Evolutionary conservation across 2,888 invertebrate genomes (phyloP).

Genomic region (Psylliodes chrysocephalus): DNA sequence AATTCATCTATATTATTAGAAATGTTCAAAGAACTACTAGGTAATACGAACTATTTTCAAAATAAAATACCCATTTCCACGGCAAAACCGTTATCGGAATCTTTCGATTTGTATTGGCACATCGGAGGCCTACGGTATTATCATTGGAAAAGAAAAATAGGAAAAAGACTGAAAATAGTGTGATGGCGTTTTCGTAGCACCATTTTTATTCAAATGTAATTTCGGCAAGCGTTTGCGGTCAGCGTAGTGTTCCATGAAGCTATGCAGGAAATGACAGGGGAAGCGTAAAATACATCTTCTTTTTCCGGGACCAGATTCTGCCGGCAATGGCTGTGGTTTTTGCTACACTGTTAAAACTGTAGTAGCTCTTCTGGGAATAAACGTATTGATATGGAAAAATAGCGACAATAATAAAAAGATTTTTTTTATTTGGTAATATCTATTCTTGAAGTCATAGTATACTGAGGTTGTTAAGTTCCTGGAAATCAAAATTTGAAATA

Average conservation of each 20-base stretch:
- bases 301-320: conserved; percentile 52
- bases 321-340: conserved; percentile 32
- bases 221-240: conserved; percentile 56
- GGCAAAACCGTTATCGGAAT: background rate
- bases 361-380: too few species aligned
- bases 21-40: too few species aligned
- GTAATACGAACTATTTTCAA: too few species aligned
- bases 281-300: conserved; percentile 59
- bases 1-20: too few species aligned
- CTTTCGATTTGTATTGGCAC: too few species aligned
- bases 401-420: too few species aligned
- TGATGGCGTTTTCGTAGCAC: conserved; percentile 37
- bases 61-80: too few species aligned
- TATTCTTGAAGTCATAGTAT: too few species aligned
- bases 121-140: background rate
- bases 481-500: too few species aligned
- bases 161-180: conserved; percentile 31
- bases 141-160: conserved; percentile 6
- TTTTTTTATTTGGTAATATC: too few species aligned
- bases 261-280: conserved; percentile 55
- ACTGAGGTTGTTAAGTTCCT: too few species aligned
- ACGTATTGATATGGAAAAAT: too few species aligned
- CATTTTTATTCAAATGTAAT: conserved; percentile 59
- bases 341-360: conserved; percentile 25
- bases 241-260: conserved; percentile 55